Percentiles rank a stretch among this genome's conserved stretches.
phyloP scores from a whole-genome alignment of 2,888 invertebrate species.

The Neocrepidodera transversa region DNA sequence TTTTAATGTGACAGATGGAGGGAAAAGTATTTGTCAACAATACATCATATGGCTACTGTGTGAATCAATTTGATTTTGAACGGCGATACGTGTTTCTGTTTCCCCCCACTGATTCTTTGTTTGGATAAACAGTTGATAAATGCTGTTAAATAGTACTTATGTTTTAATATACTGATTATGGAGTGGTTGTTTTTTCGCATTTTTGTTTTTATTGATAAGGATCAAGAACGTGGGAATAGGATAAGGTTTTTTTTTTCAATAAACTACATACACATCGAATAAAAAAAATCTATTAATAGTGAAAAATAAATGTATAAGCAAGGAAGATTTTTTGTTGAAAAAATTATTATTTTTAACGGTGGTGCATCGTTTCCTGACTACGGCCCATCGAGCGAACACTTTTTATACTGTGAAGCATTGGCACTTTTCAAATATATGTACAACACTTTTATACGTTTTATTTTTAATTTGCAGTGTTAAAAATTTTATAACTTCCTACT shows the following conservation, averaged over 20 bases:
- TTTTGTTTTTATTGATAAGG: constrained; percentile 21
- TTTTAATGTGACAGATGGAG: constrained; percentile 59
- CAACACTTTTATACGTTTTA: no score
- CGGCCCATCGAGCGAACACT: no score
- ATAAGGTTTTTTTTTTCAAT: not conserved
- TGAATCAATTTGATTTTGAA: constrained; percentile 35
- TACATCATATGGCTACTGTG: constrained; percentile 60
- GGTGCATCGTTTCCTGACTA: not conserved
- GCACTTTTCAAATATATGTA: no score
- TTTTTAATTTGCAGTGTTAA: no score
- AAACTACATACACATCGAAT: no score
- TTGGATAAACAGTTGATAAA: constrained; percentile 56
- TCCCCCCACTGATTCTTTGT: constrained; percentile 25
- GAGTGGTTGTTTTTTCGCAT: constrained; percentile 13
- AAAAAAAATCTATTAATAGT: no score
- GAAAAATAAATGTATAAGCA: no score
- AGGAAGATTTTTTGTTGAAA: not conserved
- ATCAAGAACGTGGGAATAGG: not conserved
- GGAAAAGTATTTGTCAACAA: constrained; percentile 54
- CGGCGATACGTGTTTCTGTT: constrained; percentile 9
- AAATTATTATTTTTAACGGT: not conserved
- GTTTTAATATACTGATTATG: constrained; percentile 55
- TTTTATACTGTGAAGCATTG: no score
- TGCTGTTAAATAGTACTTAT: constrained; percentile 57
- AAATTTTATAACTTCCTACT: no score